phyloP scores from a whole-genome alignment of 2,888 invertebrate genomes.

The Cacoxenus indagator region DNA sequence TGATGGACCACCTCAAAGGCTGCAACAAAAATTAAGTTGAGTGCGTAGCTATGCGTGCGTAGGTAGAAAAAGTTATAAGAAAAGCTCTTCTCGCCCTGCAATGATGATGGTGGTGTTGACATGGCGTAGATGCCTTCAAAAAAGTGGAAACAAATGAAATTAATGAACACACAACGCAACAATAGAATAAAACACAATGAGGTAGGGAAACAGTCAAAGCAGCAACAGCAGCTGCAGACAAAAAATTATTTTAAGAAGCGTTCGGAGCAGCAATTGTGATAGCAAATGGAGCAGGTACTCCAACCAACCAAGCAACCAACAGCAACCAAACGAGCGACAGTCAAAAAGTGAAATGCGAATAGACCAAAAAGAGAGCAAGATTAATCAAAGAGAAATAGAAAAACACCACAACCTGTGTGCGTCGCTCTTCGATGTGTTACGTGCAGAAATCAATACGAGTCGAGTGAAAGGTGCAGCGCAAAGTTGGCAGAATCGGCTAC shows the following conservation, averaged over 20 bases:
- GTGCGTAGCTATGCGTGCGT: slow-evolving; percentile 53
- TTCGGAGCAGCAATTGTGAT: too few species aligned
- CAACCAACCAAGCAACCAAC: neutral
- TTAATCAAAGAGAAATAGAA: neutral
- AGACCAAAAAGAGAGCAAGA: neutral
- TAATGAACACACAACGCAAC: slow-evolving; percentile 27
- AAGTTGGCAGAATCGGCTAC: neutral
- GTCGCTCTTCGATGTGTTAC: slow-evolving; percentile 2
- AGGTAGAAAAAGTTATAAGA: too few species aligned
- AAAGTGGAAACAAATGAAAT: slow-evolving; percentile 27
- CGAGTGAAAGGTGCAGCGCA: slow-evolving; percentile 8
- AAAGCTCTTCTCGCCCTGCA: too few species aligned
- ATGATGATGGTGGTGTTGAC: too few species aligned
- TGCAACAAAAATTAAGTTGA: slow-evolving; percentile 62
- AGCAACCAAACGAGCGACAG: neutral
- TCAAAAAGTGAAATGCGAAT: neutral
- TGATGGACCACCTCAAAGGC: slow-evolving; percentile 39
- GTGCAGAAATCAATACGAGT: slow-evolving; percentile 28
- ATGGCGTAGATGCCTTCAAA: too few species aligned
- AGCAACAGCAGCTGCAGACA: slow-evolving; percentile 3
- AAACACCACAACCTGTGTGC: too few species aligned
- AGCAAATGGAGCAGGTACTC: neutral
- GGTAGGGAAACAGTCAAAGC: neutral
- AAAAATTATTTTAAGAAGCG: too few species aligned
- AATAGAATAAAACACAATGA: neutral